Conservation (phyloP, 2,888 invertebrate genomes). For the Pantelozetes paolii region DNA sequence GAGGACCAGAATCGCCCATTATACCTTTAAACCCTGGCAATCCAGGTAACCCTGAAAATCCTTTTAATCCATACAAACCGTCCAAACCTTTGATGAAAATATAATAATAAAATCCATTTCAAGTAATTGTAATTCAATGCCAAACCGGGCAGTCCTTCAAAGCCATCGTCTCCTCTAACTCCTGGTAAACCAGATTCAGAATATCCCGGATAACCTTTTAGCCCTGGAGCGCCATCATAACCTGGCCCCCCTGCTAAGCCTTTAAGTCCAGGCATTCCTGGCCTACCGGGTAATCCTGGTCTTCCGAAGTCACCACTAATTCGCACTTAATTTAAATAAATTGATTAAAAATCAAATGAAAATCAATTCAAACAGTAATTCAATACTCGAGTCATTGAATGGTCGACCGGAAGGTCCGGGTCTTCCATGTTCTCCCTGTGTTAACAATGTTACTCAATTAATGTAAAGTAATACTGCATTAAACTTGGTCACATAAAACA, state of each 20-base stretch:
- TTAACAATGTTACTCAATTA: not conserved
- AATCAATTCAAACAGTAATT: not conserved
- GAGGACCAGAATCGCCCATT: slow-evolving; percentile 44
- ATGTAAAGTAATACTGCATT: no score
- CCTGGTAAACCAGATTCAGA: slow-evolving; percentile 40
- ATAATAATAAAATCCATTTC: no score
- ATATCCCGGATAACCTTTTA: not conserved
- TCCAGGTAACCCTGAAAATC: slow-evolving; percentile 51
- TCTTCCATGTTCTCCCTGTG: slow-evolving; percentile 59
- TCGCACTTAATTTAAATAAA: not conserved
- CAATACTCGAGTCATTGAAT: not conserved
- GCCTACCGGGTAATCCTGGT: slow-evolving; percentile 48
- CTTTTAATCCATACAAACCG: slow-evolving; percentile 52
- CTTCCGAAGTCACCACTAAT: slow-evolving; percentile 61
- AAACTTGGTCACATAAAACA: no score
- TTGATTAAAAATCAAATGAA: not conserved
- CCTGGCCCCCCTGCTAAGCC: slow-evolving; percentile 29
- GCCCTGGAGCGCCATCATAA: slow-evolving; percentile 9
- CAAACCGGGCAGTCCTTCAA: slow-evolving; percentile 7
- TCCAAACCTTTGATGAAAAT: slow-evolving; percentile 14
- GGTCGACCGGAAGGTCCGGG: slow-evolving; percentile 50
- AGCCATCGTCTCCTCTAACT: slow-evolving; percentile 32
- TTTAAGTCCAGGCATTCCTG: slow-evolving; percentile 23
- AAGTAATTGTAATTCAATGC: not conserved
- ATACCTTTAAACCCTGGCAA: slow-evolving; percentile 56